Evolutionary conservation across 2,797 vertebrate species (phyloP).

Genomic region (Myotis daubentonii): DNA sequence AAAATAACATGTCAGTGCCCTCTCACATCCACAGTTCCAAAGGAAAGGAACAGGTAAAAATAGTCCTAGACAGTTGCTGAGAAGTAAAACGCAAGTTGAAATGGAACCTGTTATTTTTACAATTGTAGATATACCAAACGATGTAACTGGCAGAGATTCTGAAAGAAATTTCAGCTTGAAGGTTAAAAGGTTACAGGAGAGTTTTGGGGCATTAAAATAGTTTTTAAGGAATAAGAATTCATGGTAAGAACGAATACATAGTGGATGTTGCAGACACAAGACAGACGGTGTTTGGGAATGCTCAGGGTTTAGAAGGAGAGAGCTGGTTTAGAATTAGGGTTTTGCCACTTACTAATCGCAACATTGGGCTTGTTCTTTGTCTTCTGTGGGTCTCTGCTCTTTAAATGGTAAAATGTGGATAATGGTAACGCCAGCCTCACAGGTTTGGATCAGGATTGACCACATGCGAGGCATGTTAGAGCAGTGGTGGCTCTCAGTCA

Average conservation of each 20-base stretch:
- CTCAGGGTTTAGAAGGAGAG: background rate
- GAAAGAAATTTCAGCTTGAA: background rate
- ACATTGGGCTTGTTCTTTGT: background rate
- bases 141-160: background rate
- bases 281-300: background rate
- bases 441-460: background rate
- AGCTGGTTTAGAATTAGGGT: background rate
- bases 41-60: background rate
- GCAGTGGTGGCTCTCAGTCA: fast-evolving
- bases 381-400: background rate
- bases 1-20: background rate
- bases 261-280: background rate
- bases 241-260: background rate
- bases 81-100: background rate
- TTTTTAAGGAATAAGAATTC: background rate
- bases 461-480: fast-evolving
- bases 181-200: background rate
- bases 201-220: background rate
- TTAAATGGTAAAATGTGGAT: background rate
- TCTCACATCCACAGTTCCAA: background rate
- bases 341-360: background rate
- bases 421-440: background rate
- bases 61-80: background rate
- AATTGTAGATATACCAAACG: background rate
- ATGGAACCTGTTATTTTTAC: background rate